Percentiles rank a stretch among this genome's conserved stretches.
These are phyloP conservation scores for Rattus norvegicus DNA, from an alignment of 2,113 vertebrate genomes.

Conservation along the genomic window GRCr8 NC_086024.1:7524501-7525000, in stretches of 20 bases:
- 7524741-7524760: neutral
- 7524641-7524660: neutral
- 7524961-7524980: neutral
- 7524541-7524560: neutral
- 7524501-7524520: neutral
- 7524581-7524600: neutral
- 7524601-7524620: neutral
- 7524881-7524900: neutral
- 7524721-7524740: neutral
- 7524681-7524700: neutral
- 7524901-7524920: neutral
- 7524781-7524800: neutral
- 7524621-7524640: neutral
- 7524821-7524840: neutral
- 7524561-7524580: neutral
- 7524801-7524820: neutral
- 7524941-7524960: neutral
- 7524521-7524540: neutral
- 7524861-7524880: neutral
- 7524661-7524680: neutral
- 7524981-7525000: neutral
- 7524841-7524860: neutral
- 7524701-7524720: neutral
- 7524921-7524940: neutral
- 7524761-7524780: neutral